Conservation (phyloP, 2,888 invertebrate species). For the Cantharis rustica region DNA sequence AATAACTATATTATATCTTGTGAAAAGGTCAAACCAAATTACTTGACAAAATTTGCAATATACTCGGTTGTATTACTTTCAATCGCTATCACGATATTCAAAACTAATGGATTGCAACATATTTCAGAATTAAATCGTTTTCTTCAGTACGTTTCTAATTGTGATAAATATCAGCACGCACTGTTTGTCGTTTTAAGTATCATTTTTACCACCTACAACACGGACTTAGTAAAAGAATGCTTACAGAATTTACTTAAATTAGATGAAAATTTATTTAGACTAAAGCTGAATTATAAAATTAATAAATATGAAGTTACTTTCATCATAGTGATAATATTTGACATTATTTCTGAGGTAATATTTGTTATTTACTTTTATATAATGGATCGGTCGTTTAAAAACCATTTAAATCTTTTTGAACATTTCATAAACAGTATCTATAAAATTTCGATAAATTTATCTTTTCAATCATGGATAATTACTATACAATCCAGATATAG, state of each 20-base stretch:
- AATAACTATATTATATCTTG: not conserved
- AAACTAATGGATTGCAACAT: not conserved
- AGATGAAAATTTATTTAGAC: not conserved
- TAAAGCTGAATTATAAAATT: not conserved
- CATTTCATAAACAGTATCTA: not conserved
- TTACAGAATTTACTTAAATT: not conserved
- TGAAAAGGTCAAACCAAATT: not conserved
- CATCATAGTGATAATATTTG: not conserved
- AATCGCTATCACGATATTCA: not conserved
- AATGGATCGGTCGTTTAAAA: not conserved
- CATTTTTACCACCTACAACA: no score
- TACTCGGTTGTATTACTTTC: not conserved
- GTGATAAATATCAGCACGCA: not conserved
- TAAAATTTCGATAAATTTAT: not conserved
- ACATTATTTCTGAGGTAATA: not conserved
- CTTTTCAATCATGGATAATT: not conserved
- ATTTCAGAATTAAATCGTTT: not conserved
- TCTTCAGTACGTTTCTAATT: not conserved
- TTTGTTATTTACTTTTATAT: no score
- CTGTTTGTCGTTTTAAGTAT: no score
- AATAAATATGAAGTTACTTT: not conserved
- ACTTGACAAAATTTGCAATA: not conserved
- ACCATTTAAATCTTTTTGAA: not conserved
- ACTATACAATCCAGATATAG: not conserved
- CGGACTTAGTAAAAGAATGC: no score